These are phyloP conservation scores for Seriola aureovittata DNA, from an alignment of 2,113 vertebrate genomes.

Conservation along the genomic window DNA sequence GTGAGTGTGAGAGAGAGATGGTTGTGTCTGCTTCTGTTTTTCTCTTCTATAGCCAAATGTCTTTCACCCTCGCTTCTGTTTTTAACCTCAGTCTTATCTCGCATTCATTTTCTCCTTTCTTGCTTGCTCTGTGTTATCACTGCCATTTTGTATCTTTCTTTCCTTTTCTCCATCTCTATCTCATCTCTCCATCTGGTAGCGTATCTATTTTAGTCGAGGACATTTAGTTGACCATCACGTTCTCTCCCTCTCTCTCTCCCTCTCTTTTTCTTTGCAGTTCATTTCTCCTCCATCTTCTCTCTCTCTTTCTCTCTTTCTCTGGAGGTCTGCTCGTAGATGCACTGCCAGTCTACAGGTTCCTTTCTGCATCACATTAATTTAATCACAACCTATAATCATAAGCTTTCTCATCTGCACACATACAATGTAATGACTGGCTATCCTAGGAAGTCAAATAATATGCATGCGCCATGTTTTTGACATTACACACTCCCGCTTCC, in stretches of 20 bases:
- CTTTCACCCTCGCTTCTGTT: not conserved
- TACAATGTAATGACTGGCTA: not conserved
- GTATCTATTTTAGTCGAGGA: conserved; percentile 60
- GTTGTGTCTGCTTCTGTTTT: not conserved
- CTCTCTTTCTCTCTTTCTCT: not conserved
- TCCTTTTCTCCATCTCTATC: conserved; percentile 4
- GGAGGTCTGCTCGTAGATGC: not conserved
- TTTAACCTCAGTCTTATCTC: not conserved
- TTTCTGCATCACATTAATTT: not conserved
- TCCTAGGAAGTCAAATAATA: not conserved
- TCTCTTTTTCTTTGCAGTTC: not conserved
- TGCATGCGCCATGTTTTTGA: not conserved
- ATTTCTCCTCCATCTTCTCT: not conserved
- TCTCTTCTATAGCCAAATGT: not conserved
- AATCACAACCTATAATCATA: conserved; percentile 9
- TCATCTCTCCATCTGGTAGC: conserved; percentile 30
- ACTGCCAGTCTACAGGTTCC: not conserved
- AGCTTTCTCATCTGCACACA: not conserved
- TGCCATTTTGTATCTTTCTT: conserved; percentile 18
- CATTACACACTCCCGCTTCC: not conserved
- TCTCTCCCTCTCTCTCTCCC: not conserved
- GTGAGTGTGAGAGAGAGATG: not conserved
- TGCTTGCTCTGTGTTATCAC: conserved; percentile 16
- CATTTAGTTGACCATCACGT: conserved; percentile 38
- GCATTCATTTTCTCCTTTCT: not conserved